These are phyloP conservation scores for Tribolium castaneum DNA, from an alignment of 1,140 invertebrate species.

Conservation along the genomic window DNA sequence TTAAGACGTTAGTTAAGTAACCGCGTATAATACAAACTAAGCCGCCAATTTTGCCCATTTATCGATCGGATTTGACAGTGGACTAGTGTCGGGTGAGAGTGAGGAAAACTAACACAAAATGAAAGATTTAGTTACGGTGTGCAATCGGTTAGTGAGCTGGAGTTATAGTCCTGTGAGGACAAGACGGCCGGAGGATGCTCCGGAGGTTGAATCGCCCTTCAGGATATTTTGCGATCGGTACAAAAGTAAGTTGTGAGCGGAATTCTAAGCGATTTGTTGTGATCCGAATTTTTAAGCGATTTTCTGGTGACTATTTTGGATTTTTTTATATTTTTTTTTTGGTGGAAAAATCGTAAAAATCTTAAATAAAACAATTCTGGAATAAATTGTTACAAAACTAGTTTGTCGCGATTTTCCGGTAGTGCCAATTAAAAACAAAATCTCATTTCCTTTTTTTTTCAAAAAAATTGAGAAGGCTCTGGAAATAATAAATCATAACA, in stretches of 20 bases:
- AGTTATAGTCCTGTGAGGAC: constrained; percentile 51
- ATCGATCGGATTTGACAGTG: neutral
- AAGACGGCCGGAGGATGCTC: neutral
- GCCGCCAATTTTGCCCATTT: constrained; percentile 8
- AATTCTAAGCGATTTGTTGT: constrained; percentile 1
- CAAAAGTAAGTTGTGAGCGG: neutral
- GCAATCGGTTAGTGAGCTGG: constrained; percentile 48
- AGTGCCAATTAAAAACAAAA: too few relatives aligned
- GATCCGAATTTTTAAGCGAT: neutral
- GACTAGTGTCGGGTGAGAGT: neutral
- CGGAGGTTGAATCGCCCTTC: neutral
- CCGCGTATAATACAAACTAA: constrained; percentile 4
- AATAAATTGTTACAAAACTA: too few relatives aligned
- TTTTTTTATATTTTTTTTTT: too few relatives aligned
- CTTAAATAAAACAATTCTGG: too few relatives aligned
- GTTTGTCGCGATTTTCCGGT: too few relatives aligned
- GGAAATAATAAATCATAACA: too few relatives aligned
- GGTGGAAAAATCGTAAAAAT: too few relatives aligned
- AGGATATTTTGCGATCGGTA: neutral
- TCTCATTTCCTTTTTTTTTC: too few relatives aligned
- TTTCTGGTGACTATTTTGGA: too few relatives aligned
- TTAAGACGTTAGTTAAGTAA: constrained; percentile 34
- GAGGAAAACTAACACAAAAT: constrained; percentile 36
- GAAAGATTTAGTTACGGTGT: constrained; percentile 53
- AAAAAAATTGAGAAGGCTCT: too few relatives aligned